These are phyloP conservation scores for Numenius arquata DNA, from an alignment of 2,113 vertebrate genomes.

Conservation along the genomic window DNA sequence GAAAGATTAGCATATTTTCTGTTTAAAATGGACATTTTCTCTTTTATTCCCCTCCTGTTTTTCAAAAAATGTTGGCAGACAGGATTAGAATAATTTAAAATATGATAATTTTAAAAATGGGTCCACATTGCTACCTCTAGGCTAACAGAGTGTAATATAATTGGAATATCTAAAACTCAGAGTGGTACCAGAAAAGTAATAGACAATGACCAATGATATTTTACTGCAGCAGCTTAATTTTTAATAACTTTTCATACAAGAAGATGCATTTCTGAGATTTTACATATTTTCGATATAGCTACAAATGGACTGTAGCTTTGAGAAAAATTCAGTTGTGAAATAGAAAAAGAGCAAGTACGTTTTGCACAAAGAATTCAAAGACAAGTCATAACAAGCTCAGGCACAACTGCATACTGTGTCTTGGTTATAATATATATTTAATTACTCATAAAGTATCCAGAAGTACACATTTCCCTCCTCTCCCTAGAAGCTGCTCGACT, in stretches of 20 bases:
- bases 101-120: neutral
- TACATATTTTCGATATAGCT: neutral
- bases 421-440: neutral
- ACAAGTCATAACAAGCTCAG: neutral
- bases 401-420: neutral
- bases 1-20: neutral
- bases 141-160: neutral
- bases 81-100: neutral
- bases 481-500: neutral
- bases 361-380: neutral
- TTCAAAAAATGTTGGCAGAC: neutral
- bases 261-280: neutral
- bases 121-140: neutral
- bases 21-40: fast-evolving
- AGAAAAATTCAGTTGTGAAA: neutral
- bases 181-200: neutral
- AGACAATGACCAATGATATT: neutral
- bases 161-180: neutral
- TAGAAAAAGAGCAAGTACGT: neutral
- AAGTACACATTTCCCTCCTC: neutral
- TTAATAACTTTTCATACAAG: neutral
- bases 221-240: neutral
- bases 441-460: conserved; percentile 9
- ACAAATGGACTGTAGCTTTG: neutral
- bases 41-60: neutral